Percentiles rank a stretch among this genome's conserved stretches.
These are phyloP conservation scores for Erannis defoliaria DNA, from an alignment of 2,888 invertebrate genomes.

Conservation along the genomic window DNA sequence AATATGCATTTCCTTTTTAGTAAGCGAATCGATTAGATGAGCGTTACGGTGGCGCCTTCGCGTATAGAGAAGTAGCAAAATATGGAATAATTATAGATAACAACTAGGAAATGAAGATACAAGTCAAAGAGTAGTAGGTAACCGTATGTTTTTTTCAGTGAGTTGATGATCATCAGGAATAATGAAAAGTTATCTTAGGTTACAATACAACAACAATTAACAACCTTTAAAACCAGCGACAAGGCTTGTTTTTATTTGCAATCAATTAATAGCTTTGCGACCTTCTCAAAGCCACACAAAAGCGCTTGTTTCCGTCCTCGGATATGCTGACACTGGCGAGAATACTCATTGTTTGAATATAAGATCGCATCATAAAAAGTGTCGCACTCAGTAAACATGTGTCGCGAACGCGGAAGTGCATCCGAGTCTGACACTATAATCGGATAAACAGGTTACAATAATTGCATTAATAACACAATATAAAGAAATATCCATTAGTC, in stretches of 20 bases:
- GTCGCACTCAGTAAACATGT: slow-evolving; percentile 6
- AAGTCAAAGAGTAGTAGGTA: no score
- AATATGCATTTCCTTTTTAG: slow-evolving; percentile 16
- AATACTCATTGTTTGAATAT: slow-evolving; percentile 19
- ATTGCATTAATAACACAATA: background rate
- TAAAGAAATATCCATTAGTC: background rate
- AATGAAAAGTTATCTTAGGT: no score
- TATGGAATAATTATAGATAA: no score
- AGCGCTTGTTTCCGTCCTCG: slow-evolving; percentile 15
- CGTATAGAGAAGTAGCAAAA: background rate
- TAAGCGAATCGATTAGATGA: background rate
- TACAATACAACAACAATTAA: no score
- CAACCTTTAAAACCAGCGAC: no score
- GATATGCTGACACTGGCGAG: slow-evolving; percentile 8
- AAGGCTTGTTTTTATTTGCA: slow-evolving; percentile 4
- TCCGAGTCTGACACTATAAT: slow-evolving; percentile 5
- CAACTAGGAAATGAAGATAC: no score
- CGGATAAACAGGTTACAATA: slow-evolving; percentile 1
- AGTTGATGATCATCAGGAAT: no score
- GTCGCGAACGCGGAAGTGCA: slow-evolving; percentile 7
- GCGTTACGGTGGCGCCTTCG: background rate
- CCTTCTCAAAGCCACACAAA: slow-evolving; percentile 19
- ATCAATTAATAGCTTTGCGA: slow-evolving; percentile 7
- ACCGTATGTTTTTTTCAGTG: no score
- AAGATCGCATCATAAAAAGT: slow-evolving; percentile 13